Conservation (phyloP, 2,888 invertebrate genomes). For the Athrips mouffetella region DNA sequence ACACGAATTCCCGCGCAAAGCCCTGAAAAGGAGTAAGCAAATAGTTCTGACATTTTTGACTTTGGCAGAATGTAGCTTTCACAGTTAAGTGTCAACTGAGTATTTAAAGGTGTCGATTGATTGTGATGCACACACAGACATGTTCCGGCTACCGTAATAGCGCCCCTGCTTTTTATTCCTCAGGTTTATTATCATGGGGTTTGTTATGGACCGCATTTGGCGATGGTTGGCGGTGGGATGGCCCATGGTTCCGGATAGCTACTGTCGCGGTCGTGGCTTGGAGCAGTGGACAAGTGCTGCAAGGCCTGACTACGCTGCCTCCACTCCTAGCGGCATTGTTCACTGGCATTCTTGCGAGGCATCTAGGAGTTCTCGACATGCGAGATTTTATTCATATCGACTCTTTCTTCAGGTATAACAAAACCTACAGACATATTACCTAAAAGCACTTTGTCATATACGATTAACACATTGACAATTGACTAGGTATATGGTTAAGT, state of each 20-base stretch:
- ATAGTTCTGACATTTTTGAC: no score
- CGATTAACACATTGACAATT: no score
- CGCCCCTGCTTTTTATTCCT: slow-evolving; percentile 11
- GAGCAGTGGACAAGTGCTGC: slow-evolving; percentile 49
- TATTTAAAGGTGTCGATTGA: no score
- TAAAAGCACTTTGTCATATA: no score
- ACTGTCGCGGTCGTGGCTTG: slow-evolving; percentile 51
- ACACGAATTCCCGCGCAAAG: no score
- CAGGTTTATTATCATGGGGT: slow-evolving; percentile 57
- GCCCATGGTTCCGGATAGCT: slow-evolving; percentile 51
- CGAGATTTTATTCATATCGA: slow-evolving; percentile 53
- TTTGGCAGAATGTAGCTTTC: no score
- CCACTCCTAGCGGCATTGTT: slow-evolving; percentile 57
- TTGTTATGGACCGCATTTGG: slow-evolving; percentile 54
- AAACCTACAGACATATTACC: no score
- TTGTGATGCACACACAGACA: neutral
- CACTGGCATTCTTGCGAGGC: slow-evolving; percentile 57
- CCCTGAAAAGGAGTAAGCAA: no score
- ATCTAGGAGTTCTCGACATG: slow-evolving; percentile 61
- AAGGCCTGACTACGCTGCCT: slow-evolving; percentile 52
- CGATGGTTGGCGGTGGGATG: slow-evolving; percentile 54
- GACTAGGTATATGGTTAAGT: no score
- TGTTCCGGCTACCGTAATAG: neutral
- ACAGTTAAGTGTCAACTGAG: no score
- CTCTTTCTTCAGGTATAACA: slow-evolving; percentile 52